Conservation (phyloP, 2,113 vertebrate genomes). For the Odontesthes bonariensis region DNA sequence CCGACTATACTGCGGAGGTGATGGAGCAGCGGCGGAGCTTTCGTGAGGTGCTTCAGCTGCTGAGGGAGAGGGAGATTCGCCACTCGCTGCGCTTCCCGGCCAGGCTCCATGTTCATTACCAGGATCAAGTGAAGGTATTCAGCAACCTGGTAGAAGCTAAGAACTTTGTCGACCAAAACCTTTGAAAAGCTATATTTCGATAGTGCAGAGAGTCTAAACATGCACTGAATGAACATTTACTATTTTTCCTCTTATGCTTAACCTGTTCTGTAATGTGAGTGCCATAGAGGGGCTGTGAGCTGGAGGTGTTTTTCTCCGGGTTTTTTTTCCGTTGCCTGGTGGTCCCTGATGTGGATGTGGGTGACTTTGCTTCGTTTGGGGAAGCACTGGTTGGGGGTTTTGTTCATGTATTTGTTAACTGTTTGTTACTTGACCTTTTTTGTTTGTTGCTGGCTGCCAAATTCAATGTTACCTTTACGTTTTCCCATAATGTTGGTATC, state of each 20-base stretch:
- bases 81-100: not conserved
- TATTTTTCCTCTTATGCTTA: no score
- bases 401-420: not conserved
- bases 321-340: not conserved
- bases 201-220: not conserved
- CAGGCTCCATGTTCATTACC: no score
- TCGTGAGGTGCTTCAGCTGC: not conserved
- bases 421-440: no score
- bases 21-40: not conserved
- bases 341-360: not conserved
- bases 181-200: not conserved
- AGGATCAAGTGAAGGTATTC: no score
- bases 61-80: not conserved
- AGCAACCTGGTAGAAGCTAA: not conserved
- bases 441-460: no score
- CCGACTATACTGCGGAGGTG: not conserved
- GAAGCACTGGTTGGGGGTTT: not conserved
- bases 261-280: not conserved
- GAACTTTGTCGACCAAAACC: not conserved
- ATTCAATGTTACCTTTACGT: no score
- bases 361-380: not conserved
- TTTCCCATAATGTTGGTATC: no score
- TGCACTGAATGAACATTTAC: not conserved
- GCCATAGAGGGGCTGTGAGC: not conserved
- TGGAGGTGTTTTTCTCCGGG: no score